These are phyloP conservation scores for Escarpia spicata DNA, from an alignment of 2,888 invertebrate species.

Conservation along the genomic window DNA sequence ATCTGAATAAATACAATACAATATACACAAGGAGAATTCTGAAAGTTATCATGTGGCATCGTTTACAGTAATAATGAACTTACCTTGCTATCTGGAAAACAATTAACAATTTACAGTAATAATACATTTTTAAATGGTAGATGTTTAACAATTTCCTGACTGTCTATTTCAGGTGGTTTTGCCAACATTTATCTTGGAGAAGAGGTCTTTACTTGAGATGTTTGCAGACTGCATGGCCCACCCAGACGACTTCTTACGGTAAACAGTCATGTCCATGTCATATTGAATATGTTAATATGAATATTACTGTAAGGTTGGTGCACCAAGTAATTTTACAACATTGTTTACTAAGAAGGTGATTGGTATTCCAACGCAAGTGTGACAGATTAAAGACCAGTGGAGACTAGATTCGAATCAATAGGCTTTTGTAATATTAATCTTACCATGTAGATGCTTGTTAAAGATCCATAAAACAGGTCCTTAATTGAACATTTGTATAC, in stretches of 20 bases:
- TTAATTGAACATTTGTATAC: background rate
- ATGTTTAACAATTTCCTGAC: background rate
- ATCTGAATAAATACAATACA: no score
- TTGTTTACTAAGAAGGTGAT: background rate
- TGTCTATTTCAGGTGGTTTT: conserved; percentile 60
- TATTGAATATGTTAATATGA: background rate
- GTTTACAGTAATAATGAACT: background rate
- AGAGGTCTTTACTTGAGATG: conserved; percentile 68
- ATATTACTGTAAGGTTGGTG: background rate
- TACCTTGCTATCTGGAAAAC: background rate
- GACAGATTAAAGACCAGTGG: background rate
- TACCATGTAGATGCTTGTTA: no score
- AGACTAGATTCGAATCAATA: no score
- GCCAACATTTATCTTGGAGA: conserved; percentile 68
- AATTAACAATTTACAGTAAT: background rate
- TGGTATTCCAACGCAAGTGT: background rate
- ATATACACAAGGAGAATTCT: background rate
- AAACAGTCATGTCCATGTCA: background rate
- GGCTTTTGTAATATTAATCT: no score
- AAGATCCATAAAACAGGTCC: background rate
- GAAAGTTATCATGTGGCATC: background rate
- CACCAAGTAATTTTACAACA: background rate
- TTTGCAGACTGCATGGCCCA: conserved; percentile 69
- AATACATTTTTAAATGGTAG: background rate
- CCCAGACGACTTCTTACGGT: conserved; percentile 45